Evolutionary conservation across 2,113 vertebrate species (phyloP), one percentile per base, ranked within the genome.

Genomic region (Apeltes quadracus): DNA sequence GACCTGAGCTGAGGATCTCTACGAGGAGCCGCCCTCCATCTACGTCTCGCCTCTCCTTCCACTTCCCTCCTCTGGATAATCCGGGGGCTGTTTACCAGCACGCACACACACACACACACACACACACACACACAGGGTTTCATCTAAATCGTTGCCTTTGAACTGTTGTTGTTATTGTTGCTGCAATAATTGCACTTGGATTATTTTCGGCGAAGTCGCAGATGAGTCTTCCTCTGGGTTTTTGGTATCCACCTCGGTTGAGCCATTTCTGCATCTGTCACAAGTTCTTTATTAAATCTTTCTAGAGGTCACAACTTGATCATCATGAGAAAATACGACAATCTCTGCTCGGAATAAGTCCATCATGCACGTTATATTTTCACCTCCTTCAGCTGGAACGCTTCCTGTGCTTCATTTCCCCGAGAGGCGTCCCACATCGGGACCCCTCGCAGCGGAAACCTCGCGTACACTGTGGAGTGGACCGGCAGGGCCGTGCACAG

Each of bases 1-100:
- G 91, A 90, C 92, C 85, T 88, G 88, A 61, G 88, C 89, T 93
- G 85, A 89, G 34, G 29, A 55, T 78, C 72, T 92, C 92, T 92
- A 89, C 92, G 82, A 7, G 90, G 90, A 94, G 88, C 93, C 85
- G 84, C 89, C 81, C 88, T 93, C 93, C 85, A 88, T 88, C 91
- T 88, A 90, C 82, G 89, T 91, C 86, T 90, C 78, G 63, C n/a
- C 62, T 76, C 82, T 81, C 79, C 72, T 79, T 81, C 75, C 73
- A 82, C 76, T 66, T 69, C 44, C 32, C 82, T 75, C 78, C 74
- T 67, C 72, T 5, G 61, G 92, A 93, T 95, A 93, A 95, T 96
- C 94, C 93, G 64, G 76, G 51, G 84, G 90, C 82, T 90, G 93
- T 94, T 93, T 94, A 94, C 83, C 65, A 76, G 39, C 66, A 44